These are phyloP conservation scores for Drosophila ironensis DNA, from an alignment of 1,140 invertebrate species.

Conservation along the genomic window DNA sequence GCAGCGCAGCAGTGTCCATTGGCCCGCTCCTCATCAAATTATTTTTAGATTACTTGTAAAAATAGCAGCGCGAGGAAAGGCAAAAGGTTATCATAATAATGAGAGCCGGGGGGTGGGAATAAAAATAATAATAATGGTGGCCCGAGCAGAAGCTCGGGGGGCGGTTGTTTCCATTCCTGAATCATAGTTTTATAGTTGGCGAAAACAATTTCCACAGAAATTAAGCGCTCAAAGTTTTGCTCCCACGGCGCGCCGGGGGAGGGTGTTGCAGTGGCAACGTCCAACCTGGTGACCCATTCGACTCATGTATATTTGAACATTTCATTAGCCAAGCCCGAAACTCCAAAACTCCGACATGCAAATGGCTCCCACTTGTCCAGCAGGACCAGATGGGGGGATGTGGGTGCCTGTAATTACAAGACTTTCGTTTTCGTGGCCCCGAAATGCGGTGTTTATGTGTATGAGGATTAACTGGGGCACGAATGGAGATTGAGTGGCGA, in stretches of 20 bases:
- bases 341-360: neutral
- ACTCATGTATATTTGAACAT: constrained; percentile 36
- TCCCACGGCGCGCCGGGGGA: too few species aligned
- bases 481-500: too few species aligned
- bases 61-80: constrained; percentile 29
- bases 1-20: too few species aligned
- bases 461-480: too few species aligned
- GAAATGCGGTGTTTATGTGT: too few species aligned
- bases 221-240: constrained; percentile 35
- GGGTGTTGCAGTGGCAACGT: too few species aligned
- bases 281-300: neutral
- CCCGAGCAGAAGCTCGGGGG: constrained; percentile 7
- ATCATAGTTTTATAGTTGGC: constrained; percentile 38
- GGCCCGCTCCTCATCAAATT: constrained; percentile 70
- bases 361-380: neutral
- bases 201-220: constrained; percentile 38
- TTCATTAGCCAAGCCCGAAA: constrained; percentile 25
- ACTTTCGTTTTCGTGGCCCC: too few species aligned
- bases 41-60: constrained; percentile 75
- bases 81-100: constrained; percentile 56
- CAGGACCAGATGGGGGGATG: too few species aligned
- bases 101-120: constrained; percentile 10
- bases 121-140: constrained; percentile 11
- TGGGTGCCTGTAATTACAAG: too few species aligned
- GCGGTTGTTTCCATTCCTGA: constrained; percentile 7